Evolutionary conservation across 92 coral and sea anemone species (phyloP), one percentile per base, ranked within the genome.

Genomic region (Heteractis magnifica): DNA sequence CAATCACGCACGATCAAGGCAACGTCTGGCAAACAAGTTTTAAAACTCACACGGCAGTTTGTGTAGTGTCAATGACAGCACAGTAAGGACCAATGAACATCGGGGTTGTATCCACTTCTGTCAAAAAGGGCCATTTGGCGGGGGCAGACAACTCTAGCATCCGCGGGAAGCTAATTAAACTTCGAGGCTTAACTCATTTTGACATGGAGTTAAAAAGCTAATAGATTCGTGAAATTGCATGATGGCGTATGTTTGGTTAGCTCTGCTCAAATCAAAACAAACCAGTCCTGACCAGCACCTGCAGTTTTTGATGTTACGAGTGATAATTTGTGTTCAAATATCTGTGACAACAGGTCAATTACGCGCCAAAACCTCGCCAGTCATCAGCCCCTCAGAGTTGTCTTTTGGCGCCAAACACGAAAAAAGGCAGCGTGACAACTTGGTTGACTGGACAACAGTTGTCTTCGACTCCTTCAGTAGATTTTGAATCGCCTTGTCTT

Each of bases 21-120:
- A 79, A 58, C 82, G 88, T 75, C 94, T 92, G 98, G 95, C 94
- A 91, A 88, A 91, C 87, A 93, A 92, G 90, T 87, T 80, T 84
- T 75, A 78, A 80, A 87, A 86, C 87, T 94, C 95, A 92, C 92
- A 92, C 93, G 86, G 85, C 56, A 80, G 85, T 84, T 65, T 68
- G 81, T 77, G 34, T 65, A 79, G 79, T 83, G 93, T 83, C 95
- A 88, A 83, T 81, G 81, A 76, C 90, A 77, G 77, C 65, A 77
- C 52, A 20, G 74, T 44, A 58, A 82, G 87, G 72, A 77, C 91
- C 92, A 90, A 88, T 88, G 21, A 58, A 16, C 64, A 23, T 19
- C 78, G 18, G 50, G 83, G 55, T 76, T 79, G 34, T n/a, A 76
- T 72, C 77, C 49, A 75, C 80, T 84, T 76, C 85, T 88, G 91